These are phyloP conservation scores for Threskiornis aethiopicus DNA, from an alignment of 2,797 vertebrate species.

Conservation along the genomic window DNA sequence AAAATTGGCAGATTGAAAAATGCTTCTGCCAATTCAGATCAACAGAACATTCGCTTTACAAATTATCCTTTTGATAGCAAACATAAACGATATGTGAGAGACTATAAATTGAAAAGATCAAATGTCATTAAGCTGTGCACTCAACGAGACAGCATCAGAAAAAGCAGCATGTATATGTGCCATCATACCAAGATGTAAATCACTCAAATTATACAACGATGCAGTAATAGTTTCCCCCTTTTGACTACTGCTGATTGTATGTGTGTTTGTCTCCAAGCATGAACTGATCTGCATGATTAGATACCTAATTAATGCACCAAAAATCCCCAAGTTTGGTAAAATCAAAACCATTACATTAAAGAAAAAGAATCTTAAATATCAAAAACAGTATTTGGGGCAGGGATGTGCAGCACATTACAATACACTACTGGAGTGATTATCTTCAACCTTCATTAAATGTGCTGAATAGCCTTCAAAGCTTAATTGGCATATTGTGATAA, in stretches of 20 bases:
- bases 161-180: background rate
- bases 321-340: background rate
- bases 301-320: background rate
- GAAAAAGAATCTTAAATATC: background rate
- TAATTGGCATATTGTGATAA: slow-evolving; percentile 35
- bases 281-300: background rate
- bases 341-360: background rate
- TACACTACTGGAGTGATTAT: background rate
- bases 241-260: background rate
- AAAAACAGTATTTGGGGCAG: background rate
- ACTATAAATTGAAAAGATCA: slow-evolving; percentile 35
- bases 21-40: slow-evolving; percentile 19
- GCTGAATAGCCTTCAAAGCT: background rate
- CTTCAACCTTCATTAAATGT: slow-evolving; percentile 7
- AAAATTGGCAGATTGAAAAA: slow-evolving; percentile 44
- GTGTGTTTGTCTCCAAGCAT: background rate
- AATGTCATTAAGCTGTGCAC: slow-evolving; percentile 2
- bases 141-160: background rate
- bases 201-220: background rate
- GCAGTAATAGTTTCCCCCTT: background rate
- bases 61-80: slow-evolving; percentile 35
- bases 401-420: background rate
- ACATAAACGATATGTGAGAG: background rate
- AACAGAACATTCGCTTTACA: slow-evolving; percentile 8
- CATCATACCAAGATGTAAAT: background rate